These are phyloP conservation scores for Epinephelus cyanopodus DNA, from an alignment of 2,113 vertebrate genomes.

Conservation along the genomic window DNA sequence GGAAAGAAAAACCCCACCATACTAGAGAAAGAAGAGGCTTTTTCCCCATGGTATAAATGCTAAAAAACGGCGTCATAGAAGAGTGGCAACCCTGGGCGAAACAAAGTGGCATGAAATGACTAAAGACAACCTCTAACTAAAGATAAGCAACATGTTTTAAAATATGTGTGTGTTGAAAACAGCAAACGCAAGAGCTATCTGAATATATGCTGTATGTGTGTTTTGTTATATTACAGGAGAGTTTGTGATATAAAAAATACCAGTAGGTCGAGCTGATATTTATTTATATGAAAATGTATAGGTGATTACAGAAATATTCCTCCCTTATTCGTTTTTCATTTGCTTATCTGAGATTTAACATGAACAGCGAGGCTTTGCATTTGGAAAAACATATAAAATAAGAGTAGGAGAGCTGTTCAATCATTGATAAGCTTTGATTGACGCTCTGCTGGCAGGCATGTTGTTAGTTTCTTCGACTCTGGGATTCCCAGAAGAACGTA, in stretches of 20 bases:
- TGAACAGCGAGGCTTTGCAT: constrained; percentile 31
- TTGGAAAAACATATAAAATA: constrained; percentile 46
- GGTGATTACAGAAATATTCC: background rate
- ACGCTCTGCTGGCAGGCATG: constrained; percentile 32
- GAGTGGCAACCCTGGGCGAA: no score
- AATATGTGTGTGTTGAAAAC: background rate
- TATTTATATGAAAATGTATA: background rate
- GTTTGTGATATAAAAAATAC: background rate
- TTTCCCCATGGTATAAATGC: no score
- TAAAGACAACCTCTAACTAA: no score
- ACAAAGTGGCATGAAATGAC: no score
- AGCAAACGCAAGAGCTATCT: background rate
- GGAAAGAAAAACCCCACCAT: no score
- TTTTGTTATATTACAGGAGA: background rate
- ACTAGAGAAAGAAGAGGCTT: no score
- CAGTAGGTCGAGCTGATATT: background rate
- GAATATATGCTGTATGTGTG: background rate
- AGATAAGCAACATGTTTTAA: no score
- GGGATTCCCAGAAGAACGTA: background rate
- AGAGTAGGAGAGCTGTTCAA: constrained; percentile 50
- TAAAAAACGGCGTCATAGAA: no score
- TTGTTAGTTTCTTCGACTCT: constrained; percentile 28
- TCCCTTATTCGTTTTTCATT: background rate
- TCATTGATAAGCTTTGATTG: constrained; percentile 63
- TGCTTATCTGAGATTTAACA: constrained; percentile 1